phyloP scores from a whole-genome alignment of 2,888 invertebrate species.

The Euphydryas editha region DNA sequence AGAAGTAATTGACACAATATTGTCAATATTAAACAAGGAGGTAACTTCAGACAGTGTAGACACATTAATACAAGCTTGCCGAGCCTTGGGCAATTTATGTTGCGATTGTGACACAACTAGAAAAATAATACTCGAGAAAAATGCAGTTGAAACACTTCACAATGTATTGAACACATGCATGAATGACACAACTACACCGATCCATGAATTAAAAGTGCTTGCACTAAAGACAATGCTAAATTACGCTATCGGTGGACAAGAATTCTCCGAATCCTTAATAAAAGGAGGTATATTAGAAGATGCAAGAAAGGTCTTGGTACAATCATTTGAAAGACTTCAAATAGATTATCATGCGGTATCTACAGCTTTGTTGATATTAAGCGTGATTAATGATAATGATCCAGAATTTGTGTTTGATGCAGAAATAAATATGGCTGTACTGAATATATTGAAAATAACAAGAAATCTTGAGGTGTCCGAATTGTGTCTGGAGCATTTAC shows the following conservation, averaged over 20 bases:
- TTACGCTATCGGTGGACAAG: conserved; percentile 89
- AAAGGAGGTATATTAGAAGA: conserved; percentile 81
- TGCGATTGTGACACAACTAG: conserved; percentile 91
- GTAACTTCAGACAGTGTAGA: conserved; percentile 71
- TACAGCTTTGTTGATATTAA: conserved; percentile 84
- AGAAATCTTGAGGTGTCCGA: conserved; percentile 89
- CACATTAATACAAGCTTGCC: conserved; percentile 88
- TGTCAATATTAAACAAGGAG: conserved; percentile 77
- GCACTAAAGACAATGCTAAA: conserved; percentile 91
- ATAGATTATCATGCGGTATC: conserved; percentile 82
- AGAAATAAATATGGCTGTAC: conserved; percentile 82
- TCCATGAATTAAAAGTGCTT: conserved; percentile 84
- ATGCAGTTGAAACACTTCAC: conserved; percentile 78
- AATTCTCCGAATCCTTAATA: conserved; percentile 84
- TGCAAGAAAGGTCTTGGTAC: conserved; percentile 77
- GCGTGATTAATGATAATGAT: conserved; percentile 85
- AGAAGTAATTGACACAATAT: conserved; percentile 83
- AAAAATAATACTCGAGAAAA: conserved; percentile 71
- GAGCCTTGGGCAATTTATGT: conserved; percentile 94
- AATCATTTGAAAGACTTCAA: conserved; percentile 75
- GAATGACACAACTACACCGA: conserved; percentile 52
- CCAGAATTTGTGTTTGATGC: conserved; percentile 84
- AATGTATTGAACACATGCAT: conserved; percentile 65
- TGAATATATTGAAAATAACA: conserved; percentile 86
- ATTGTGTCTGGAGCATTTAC: conserved; percentile 89